phyloP scores from a whole-genome alignment of 2,888 invertebrate species.

The Drosophila algonquin region DNA sequence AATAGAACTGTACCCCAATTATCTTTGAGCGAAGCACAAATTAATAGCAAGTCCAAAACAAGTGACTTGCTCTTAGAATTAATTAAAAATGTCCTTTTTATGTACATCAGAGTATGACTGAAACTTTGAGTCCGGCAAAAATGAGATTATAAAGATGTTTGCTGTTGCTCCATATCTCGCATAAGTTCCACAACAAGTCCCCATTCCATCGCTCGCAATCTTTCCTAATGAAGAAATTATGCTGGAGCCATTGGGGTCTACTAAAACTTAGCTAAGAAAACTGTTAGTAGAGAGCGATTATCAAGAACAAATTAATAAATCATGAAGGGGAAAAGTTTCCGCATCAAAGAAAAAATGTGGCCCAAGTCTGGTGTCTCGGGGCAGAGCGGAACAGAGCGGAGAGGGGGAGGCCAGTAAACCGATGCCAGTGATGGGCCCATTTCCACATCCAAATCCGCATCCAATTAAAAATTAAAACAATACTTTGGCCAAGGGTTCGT shows the following conservation, averaged over 20 bases:
- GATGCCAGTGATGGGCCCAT: slow-evolving; percentile 4
- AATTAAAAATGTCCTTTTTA: neutral
- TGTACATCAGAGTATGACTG: neutral
- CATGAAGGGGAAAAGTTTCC: slow-evolving; percentile 3
- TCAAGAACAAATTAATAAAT: slow-evolving; percentile 30
- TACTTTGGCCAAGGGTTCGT: slow-evolving; percentile 38
- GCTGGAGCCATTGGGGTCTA: neutral
- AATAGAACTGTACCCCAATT: neutral
- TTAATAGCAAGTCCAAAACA: neutral
- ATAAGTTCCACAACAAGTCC: neutral
- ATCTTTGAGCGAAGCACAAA: neutral
- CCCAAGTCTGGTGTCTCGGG: neutral
- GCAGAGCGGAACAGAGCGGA: neutral
- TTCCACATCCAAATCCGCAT: slow-evolving; percentile 15
- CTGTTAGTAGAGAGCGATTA: slow-evolving; percentile 4
- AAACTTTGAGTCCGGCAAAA: too few relatives aligned
- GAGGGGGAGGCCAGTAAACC: neutral
- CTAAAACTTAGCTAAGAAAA: neutral
- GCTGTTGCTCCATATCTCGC: neutral
- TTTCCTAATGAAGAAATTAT: neutral
- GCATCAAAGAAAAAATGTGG: neutral
- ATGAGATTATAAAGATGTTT: neutral
- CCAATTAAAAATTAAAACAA: slow-evolving; percentile 55
- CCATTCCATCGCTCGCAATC: too few relatives aligned
- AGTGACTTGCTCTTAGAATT: neutral